These are phyloP conservation scores for Aphaenogaster rudis DNA, from an alignment of 1,140 invertebrate genomes.

Conservation along the genomic window DNA sequence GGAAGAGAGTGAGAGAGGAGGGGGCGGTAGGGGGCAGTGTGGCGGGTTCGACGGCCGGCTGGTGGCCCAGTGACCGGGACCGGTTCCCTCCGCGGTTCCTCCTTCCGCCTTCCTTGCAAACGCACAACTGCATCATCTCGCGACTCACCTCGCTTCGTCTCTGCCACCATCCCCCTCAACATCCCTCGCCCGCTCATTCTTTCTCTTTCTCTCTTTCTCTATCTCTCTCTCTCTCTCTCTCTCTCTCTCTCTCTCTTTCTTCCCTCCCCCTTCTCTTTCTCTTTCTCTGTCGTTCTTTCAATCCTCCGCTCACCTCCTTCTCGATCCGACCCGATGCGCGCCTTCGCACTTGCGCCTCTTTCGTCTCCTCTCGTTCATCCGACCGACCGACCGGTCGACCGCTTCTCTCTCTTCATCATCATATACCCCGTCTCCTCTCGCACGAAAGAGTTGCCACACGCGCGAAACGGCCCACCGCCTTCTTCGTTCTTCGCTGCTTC, in stretches of 20 bases:
- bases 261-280: slow-evolving; percentile 45
- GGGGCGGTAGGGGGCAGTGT: slow-evolving; percentile 80
- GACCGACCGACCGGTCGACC: slow-evolving; percentile 17
- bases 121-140: slow-evolving; percentile 86
- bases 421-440: slow-evolving; percentile 65
- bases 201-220: slow-evolving; percentile 40
- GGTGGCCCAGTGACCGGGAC: slow-evolving; percentile 87
- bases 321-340: slow-evolving; percentile 57
- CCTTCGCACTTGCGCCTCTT: slow-evolving; percentile 61
- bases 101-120: slow-evolving; percentile 87
- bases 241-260: slow-evolving; percentile 36
- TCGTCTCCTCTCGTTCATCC: slow-evolving; percentile 43
- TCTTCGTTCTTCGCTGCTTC: slow-evolving; percentile 44
- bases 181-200: slow-evolving; percentile 49
- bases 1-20: slow-evolving; percentile 66
- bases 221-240: background rate
- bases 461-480: slow-evolving; percentile 62
- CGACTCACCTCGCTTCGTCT: slow-evolving; percentile 75
- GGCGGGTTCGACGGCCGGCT: slow-evolving; percentile 86
- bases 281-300: slow-evolving; percentile 39
- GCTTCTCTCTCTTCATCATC: slow-evolving; percentile 33
- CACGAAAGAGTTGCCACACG: slow-evolving; percentile 69
- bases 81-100: slow-evolving; percentile 87
- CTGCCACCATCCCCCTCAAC: slow-evolving; percentile 57
- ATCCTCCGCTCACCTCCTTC: slow-evolving; percentile 53